These are phyloP conservation scores for Zoanthus gigantus DNA, from an alignment of 92 coral and sea anemone genomes.

Conservation along the genomic window DNA sequence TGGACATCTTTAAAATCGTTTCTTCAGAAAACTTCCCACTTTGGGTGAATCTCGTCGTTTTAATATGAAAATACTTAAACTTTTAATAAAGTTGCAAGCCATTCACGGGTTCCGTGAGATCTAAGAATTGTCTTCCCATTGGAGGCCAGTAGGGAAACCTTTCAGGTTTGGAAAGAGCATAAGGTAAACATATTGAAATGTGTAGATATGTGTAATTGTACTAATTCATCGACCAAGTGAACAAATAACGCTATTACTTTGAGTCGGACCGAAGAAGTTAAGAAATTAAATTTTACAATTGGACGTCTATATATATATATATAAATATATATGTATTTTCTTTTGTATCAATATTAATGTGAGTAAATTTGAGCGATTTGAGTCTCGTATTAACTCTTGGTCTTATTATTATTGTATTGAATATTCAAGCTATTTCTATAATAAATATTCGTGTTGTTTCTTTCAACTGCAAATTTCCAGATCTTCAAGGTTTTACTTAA, in stretches of 20 bases:
- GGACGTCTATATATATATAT: slow-evolving; percentile 25
- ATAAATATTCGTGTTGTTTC: neutral
- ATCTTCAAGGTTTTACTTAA: neutral
- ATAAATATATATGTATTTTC: slow-evolving; percentile 28
- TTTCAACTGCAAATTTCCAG: neutral
- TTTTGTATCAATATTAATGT: slow-evolving; percentile 19
- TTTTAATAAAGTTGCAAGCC: neutral
- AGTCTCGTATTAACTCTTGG: neutral
- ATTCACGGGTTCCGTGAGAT: neutral
- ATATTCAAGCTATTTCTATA: neutral
- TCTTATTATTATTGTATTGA: slow-evolving; percentile 1
- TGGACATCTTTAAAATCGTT: neutral
- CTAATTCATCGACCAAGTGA: slow-evolving; percentile 40
- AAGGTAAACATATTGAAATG: slow-evolving; percentile 19
- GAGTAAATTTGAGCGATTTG: slow-evolving; percentile 10
- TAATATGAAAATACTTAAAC: neutral
- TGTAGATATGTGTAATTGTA: slow-evolving; percentile 73
- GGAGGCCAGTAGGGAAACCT: slow-evolving; percentile 1
- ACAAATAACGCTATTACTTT: slow-evolving; percentile 35
- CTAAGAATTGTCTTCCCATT: neutral
- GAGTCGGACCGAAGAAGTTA: slow-evolving; percentile 42
- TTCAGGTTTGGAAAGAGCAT: slow-evolving; percentile 2
- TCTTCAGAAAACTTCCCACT: neutral
- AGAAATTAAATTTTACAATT: slow-evolving; percentile 53
- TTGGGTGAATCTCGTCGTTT: neutral